Evolutionary conservation across 2,113 vertebrate species (phyloP), one percentile per base, ranked within the genome.

Genomic region (Lontra canadensis): DNA sequence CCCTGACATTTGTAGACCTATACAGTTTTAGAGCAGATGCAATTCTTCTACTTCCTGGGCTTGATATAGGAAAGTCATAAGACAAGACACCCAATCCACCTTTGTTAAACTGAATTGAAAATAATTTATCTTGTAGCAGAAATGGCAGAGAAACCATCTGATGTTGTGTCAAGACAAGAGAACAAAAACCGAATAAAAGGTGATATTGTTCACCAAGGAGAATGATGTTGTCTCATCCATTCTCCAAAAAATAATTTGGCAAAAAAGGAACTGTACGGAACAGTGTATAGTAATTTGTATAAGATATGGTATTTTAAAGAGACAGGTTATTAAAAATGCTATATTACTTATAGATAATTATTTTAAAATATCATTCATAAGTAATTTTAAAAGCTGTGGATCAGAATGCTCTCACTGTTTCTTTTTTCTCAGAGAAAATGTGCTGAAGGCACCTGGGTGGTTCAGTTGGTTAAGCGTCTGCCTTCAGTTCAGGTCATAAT

Each of bases 1-100:
- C 96, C 88, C 11, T 97, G 89, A 80, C 47, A 97, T 97, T 98
- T 98, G 85, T 80, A 97, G 78, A 88, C 86, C 29, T 85, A 85
- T 88, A 81, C 5, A 47, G 6, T 85, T 98, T 90, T 92, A 21
- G 59, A 96, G 71, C 55, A 97, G 76, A 94, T 93, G 79, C 55
- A 94, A 52, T 79, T 97, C 59, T 95, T 74, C 44, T 97, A 6
- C 94, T 97, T 91, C 12, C 67, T 52, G 44, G 59, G 23, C 13
- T 92, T 93, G 47, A 82, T 76, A 39, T 71, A 92, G 59, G 29
- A 85, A 96, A 96, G 39, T 34, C 20, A 55, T 94, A 87, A 98
- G 88, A 94, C 49, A 82, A 98, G 83, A 94, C 67, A 82, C 14
- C 21, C 61, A 85, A 29, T 71, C n/a, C 55, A 92, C 82, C 42